Percentiles rank a stretch among this genome's conserved stretches.
phyloP scores from a whole-genome alignment of 2,797 vertebrate species.

The Columba guinea region DNA sequence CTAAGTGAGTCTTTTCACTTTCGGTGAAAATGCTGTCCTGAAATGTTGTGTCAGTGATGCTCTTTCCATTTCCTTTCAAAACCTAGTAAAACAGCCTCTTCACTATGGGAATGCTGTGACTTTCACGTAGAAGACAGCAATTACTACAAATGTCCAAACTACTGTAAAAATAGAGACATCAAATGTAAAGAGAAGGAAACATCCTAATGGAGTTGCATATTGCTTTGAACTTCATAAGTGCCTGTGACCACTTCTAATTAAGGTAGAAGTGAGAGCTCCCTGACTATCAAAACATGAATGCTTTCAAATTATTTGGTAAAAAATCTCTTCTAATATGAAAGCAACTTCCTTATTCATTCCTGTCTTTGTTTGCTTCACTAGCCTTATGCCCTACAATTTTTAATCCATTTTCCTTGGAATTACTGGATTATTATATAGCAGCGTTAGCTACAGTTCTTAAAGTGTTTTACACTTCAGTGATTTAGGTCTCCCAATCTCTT shows the following conservation, averaged over 20 bases:
- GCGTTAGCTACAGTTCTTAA: not conserved
- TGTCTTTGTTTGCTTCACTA: not conserved
- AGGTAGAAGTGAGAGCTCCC: not conserved
- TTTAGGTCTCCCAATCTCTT: not conserved
- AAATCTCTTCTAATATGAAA: not conserved
- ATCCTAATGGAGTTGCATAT: not conserved
- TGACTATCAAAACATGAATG: not conserved
- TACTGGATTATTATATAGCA: not conserved
- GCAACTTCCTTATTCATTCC: not conserved
- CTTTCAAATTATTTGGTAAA: not conserved
- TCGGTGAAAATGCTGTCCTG: not conserved
- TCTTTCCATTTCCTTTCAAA: not conserved
- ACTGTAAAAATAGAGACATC: not conserved
- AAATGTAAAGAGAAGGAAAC: not conserved
- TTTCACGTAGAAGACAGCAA: not conserved
- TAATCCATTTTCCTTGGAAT: not conserved
- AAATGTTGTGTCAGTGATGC: not conserved
- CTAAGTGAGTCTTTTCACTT: not conserved
- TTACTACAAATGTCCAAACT: not conserved
- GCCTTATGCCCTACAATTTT: not conserved
- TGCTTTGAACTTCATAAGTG: not conserved
- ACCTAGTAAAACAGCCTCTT: not conserved
- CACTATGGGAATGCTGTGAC: not conserved
- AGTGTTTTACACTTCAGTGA: not conserved
- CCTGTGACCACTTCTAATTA: not conserved